Conservation (phyloP, 2,113 vertebrate species). For the Corydoras maculifer region DNA sequence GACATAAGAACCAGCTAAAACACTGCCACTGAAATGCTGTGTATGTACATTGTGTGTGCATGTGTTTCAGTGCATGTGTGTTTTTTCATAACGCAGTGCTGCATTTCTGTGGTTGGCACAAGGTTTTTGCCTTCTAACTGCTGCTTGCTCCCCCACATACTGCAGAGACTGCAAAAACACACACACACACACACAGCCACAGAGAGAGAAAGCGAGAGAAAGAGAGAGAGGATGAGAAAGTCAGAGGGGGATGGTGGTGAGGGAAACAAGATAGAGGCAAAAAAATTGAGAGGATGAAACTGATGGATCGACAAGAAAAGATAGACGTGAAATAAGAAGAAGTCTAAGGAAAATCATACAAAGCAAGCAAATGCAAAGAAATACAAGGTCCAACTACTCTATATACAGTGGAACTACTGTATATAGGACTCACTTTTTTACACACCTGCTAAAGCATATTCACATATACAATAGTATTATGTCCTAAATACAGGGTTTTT, state of each 20-base stretch:
- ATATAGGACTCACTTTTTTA: too few species aligned
- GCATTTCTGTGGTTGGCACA: constrained; percentile 69
- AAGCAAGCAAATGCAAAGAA: too few species aligned
- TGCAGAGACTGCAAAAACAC: constrained; percentile 69
- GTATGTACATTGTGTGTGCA: constrained; percentile 6
- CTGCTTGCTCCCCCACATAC: constrained; percentile 63
- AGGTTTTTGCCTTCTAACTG: constrained; percentile 62
- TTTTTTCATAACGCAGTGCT: constrained; percentile 68
- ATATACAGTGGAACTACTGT: too few species aligned
- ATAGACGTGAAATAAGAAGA: neutral
- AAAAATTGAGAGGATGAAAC: constrained; percentile 35
- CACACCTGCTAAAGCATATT: too few species aligned
- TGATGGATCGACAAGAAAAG: constrained; percentile 2
- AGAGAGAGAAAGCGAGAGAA: constrained; percentile 38
- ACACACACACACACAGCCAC: constrained; percentile 47
- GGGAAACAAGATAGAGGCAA: constrained; percentile 39
- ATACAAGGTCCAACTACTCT: too few species aligned
- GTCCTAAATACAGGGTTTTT: too few species aligned
- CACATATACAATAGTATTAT: too few species aligned
- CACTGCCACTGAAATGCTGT: neutral
- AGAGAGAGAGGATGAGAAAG: constrained; percentile 38
- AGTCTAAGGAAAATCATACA: neutral
- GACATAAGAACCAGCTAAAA: too few species aligned
- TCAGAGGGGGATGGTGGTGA: constrained; percentile 9
- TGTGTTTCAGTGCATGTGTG: constrained; percentile 4